Conservation (phyloP, 2,888 invertebrate genomes). For the Digitonthophagus gazella region DNA sequence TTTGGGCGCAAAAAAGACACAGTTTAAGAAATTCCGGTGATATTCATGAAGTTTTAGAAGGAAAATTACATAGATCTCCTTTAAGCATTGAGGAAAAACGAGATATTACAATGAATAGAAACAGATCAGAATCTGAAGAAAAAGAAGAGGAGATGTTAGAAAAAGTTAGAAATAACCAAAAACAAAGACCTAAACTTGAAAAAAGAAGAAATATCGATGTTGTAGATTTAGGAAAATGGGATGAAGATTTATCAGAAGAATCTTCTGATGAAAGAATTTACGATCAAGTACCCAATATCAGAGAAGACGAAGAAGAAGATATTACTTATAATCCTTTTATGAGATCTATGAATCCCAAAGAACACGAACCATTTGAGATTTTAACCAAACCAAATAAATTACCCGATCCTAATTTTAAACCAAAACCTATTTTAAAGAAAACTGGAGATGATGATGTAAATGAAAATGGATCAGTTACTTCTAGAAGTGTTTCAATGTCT, state of each 20-base stretch:
- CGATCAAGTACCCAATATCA: slow-evolving; percentile 33
- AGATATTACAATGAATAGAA: slow-evolving; percentile 38
- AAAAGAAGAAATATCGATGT: slow-evolving; percentile 39
- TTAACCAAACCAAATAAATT: slow-evolving; percentile 62
- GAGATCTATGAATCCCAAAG: slow-evolving; percentile 44
- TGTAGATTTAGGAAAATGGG: slow-evolving; percentile 52
- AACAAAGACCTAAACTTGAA: slow-evolving; percentile 47
- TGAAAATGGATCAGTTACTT: slow-evolving; percentile 1
- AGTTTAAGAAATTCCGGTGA: slow-evolving; percentile 44
- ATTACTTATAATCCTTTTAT: slow-evolving; percentile 68
- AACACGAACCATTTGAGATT: slow-evolving; percentile 59
- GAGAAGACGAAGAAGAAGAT: slow-evolving; percentile 55
- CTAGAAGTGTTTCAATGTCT: slow-evolving; percentile 10
- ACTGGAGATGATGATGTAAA: slow-evolving; percentile 38
- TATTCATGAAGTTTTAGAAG: slow-evolving; percentile 39
- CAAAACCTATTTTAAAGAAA: slow-evolving; percentile 75
- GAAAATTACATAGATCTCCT: slow-evolving; percentile 39
- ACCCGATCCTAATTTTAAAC: slow-evolving; percentile 69
- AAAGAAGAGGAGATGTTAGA: slow-evolving; percentile 46
- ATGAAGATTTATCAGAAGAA: slow-evolving; percentile 44
- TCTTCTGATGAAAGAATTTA: slow-evolving; percentile 43
- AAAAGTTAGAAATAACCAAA: slow-evolving; percentile 45
- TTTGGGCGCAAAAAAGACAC: slow-evolving; percentile 46
- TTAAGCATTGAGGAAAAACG: slow-evolving; percentile 37
- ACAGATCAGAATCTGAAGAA: slow-evolving; percentile 47